Evolutionary conservation across 2,888 invertebrate genomes (phyloP).

Genomic region (Cryptocheilus praepositus): DNA sequence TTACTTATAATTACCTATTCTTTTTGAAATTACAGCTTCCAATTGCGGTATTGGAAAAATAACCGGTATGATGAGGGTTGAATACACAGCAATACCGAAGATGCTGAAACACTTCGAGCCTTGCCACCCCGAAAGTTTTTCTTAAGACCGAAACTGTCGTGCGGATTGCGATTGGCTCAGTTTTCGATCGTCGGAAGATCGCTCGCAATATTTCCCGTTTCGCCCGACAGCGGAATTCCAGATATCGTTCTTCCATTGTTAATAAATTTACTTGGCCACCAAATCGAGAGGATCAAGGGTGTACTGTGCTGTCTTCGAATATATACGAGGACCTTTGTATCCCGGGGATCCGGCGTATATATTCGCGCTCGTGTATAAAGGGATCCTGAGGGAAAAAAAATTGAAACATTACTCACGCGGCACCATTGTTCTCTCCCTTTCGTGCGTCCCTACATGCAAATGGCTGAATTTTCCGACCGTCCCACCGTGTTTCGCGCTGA

Average conservation of each 20-base stretch:
- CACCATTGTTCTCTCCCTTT: conserved; percentile 35
- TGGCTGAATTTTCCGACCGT: conserved; percentile 28
- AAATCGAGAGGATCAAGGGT: conserved; percentile 32
- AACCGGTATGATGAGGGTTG: too few relatives aligned
- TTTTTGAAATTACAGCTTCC: too few relatives aligned
- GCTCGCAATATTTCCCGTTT: too few relatives aligned
- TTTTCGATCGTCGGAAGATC: too few relatives aligned
- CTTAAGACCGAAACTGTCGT: too few relatives aligned
- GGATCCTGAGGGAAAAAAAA: conserved; percentile 27
- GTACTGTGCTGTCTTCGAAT: conserved; percentile 29
- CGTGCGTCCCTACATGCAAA: conserved; percentile 35
- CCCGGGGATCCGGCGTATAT: conserved; percentile 32
- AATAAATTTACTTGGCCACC: conserved; percentile 35
- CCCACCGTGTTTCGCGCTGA: conserved; percentile 24
- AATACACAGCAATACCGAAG: too few relatives aligned
- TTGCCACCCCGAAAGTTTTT: too few relatives aligned
- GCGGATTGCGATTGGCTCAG: too few relatives aligned
- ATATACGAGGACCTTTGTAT: conserved; percentile 38
- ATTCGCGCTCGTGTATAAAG: conserved; percentile 30
- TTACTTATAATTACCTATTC: too few relatives aligned
- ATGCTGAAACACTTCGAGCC: too few relatives aligned
- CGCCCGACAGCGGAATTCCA: too few relatives aligned
- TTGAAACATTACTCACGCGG: conserved; percentile 43
- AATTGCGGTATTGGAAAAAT: too few relatives aligned
- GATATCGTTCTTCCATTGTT: conserved; percentile 18